Evolutionary conservation across 2,797 vertebrate genomes (phyloP).

Genomic region (Gymnoscopelus braueri): DNA sequence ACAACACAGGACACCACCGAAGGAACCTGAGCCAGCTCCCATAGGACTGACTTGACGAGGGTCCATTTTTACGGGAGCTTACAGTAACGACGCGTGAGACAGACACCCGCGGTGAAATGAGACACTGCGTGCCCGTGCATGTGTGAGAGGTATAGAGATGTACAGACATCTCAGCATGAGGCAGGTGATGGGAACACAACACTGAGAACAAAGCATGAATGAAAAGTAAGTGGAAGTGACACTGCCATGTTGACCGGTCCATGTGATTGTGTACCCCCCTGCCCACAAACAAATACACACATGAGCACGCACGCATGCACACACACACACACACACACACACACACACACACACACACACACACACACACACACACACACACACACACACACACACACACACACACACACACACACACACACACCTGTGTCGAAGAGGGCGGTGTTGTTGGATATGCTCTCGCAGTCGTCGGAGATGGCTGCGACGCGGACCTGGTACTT

Average conservation of each 20-base stretch:
- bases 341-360: not conserved
- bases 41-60: slow-evolving; percentile 20
- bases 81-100: slow-evolving; percentile 2
- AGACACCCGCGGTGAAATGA: slow-evolving; percentile 26
- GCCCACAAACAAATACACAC: too few relatives aligned
- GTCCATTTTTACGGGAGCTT: slow-evolving; percentile 14
- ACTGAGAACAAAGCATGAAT: not conserved
- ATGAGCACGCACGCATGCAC: too few relatives aligned
- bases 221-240: not conserved
- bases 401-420: not conserved
- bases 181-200: not conserved
- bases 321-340: too few relatives aligned
- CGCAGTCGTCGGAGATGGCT: slow-evolving; percentile 69
- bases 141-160: not conserved
- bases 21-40: slow-evolving; percentile 41
- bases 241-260: not conserved
- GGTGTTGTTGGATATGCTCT: slow-evolving; percentile 56
- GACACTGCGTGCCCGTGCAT: not conserved
- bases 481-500: slow-evolving; percentile 68
- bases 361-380: not conserved
- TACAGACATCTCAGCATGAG: slow-evolving; percentile 7
- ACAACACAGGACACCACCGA: slow-evolving; percentile 47
- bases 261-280: not conserved
- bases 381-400: not conserved
- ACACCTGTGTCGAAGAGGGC: slow-evolving; percentile 79